Conservation (phyloP, 2,888 invertebrate species). For the Sarcophaga carnaria region DNA sequence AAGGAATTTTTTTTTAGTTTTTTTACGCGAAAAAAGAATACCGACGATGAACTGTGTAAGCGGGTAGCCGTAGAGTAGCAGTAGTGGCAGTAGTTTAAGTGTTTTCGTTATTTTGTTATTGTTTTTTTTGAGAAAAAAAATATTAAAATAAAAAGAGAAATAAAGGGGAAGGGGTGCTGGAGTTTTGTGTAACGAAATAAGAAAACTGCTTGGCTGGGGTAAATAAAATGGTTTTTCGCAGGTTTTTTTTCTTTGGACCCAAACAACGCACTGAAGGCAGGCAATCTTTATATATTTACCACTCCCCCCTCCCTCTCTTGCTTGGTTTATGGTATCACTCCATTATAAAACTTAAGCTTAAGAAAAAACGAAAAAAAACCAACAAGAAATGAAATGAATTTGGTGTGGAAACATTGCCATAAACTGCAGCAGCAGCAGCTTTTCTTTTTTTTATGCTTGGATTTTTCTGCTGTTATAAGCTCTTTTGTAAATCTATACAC, state of each 20-base stretch:
- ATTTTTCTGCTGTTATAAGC: not conserved
- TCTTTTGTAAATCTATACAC: slow-evolving; percentile 44
- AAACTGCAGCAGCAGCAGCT: not conserved
- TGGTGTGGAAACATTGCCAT: not conserved
- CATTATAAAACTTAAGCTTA: slow-evolving; percentile 63
- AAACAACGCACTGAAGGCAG: not conserved
- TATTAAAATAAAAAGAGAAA: slow-evolving; percentile 10
- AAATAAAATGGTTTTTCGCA: not conserved
- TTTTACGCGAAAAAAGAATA: not conserved
- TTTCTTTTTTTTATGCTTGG: not conserved
- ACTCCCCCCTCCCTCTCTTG: too few species aligned
- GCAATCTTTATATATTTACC: not conserved
- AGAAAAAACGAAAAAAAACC: slow-evolving; percentile 22
- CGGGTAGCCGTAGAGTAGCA: too few species aligned
- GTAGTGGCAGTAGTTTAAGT: slow-evolving; percentile 63
- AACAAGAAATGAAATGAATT: not conserved
- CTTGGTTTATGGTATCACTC: slow-evolving; percentile 13
- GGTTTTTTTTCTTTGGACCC: too few species aligned
- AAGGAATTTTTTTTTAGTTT: not conserved
- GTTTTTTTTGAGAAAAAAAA: slow-evolving; percentile 45
- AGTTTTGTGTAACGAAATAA: not conserved
- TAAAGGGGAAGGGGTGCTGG: too few species aligned
- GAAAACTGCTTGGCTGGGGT: not conserved
- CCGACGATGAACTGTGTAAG: not conserved
- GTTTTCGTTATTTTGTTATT: slow-evolving; percentile 60